Conservation (phyloP, 2,888 invertebrate species). For the Napeogenes sylphis region DNA sequence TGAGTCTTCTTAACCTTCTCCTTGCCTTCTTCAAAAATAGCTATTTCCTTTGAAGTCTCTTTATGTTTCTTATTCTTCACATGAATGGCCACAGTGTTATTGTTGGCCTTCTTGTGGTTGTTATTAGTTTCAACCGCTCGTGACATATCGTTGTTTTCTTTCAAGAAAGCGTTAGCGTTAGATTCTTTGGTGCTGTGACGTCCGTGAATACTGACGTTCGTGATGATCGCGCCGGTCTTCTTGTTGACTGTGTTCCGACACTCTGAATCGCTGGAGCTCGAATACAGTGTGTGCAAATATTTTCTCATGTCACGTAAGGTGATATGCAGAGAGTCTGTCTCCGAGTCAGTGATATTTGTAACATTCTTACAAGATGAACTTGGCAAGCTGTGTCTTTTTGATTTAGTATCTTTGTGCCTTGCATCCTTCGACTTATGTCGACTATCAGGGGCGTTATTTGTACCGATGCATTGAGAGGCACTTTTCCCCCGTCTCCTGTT, state of each 20-base stretch:
- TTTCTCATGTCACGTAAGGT: constrained; percentile 90
- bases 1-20: constrained; percentile 56
- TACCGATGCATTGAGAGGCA: constrained; percentile 47
- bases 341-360: constrained; percentile 69
- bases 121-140: constrained; percentile 64
- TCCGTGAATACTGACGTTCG: constrained; percentile 61
- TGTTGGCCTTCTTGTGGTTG: constrained; percentile 68
- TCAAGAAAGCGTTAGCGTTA: constrained; percentile 50
- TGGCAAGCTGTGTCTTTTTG: constrained; percentile 83
- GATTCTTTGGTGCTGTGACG: constrained; percentile 57
- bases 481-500: constrained; percentile 64
- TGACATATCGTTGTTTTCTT: constrained; percentile 55
- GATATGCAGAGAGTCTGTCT: constrained; percentile 86
- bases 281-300: constrained; percentile 89
- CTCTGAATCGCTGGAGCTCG: constrained; percentile 84
- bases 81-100: constrained; percentile 78
- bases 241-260: constrained; percentile 68
- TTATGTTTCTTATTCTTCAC: constrained; percentile 80
- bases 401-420: constrained; percentile 61
- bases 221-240: constrained; percentile 67
- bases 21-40: constrained; percentile 62
- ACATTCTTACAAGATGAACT: constrained; percentile 78
- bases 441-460: constrained; percentile 43
- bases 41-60: constrained; percentile 52
- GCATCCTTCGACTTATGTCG: constrained; percentile 53